Conservation (phyloP, 2,113 vertebrate genomes). For the Ochotona curzoniae region DNA sequence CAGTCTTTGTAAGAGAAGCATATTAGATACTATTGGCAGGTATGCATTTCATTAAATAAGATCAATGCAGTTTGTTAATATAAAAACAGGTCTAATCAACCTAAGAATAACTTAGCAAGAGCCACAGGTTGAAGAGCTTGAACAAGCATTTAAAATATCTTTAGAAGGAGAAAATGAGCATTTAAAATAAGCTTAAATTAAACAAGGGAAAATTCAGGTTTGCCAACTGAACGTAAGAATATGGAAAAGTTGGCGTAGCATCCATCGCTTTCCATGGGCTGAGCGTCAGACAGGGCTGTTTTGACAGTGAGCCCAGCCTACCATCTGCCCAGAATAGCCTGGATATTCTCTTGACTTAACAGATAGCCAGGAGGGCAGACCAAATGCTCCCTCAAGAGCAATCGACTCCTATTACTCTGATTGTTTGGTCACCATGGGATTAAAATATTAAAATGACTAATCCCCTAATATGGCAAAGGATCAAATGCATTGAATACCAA, state of each 20-base stretch:
- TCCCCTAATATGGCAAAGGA: conserved; percentile 55
- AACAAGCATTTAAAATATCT: conserved; percentile 21
- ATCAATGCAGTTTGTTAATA: conserved; percentile 3
- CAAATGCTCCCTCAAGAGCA: conserved; percentile 8
- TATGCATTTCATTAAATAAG: neutral
- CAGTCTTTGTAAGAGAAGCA: neutral
- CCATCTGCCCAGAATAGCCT: neutral
- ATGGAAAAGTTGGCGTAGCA: neutral
- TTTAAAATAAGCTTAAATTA: conserved; percentile 38
- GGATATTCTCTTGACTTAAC: neutral
- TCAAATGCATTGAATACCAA: conserved; percentile 23
- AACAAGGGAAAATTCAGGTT: neutral
- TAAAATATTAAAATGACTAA: conserved; percentile 68
- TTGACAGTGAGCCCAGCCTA: neutral
- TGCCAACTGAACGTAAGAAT: neutral
- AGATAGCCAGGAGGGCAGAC: neutral
- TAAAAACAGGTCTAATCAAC: conserved; percentile 18
- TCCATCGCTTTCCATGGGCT: neutral
- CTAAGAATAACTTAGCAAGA: conserved; percentile 14
- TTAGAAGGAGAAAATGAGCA: conserved; percentile 27
- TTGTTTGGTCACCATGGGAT: conserved; percentile 45
- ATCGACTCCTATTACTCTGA: conserved; percentile 29
- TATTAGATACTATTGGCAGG: neutral
- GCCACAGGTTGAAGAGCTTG: neutral
- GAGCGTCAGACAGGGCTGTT: neutral